phyloP scores from a whole-genome alignment of 92 coral and sea anemone genomes.

The Epizoanthus ramosus region DNA sequence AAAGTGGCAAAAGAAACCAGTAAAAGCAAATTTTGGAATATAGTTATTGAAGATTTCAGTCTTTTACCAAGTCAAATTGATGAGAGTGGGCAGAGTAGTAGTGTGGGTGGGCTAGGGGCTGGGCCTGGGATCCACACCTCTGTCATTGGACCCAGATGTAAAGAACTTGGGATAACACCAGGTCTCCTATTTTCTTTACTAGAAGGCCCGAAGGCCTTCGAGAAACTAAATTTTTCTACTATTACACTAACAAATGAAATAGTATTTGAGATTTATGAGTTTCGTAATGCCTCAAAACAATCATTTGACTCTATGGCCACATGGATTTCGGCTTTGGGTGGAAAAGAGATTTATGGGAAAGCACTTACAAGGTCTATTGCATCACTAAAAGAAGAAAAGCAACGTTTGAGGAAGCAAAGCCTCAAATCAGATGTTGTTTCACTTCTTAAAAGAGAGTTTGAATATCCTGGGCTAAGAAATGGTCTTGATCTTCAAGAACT shows the following conservation, averaged over 20 bases:
- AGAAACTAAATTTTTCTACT: background rate
- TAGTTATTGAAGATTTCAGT: background rate
- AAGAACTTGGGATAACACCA: background rate
- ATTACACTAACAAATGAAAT: background rate
- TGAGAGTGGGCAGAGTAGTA: background rate
- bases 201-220: background rate
- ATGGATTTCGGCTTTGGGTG: constrained; percentile 30
- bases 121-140: background rate
- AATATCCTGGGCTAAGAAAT: background rate
- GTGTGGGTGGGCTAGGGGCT: background rate
- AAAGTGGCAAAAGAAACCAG: background rate
- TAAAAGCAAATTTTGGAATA: background rate
- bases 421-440: background rate
- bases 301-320: constrained; percentile 8
- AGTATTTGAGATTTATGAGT: background rate
- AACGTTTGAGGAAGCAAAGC: background rate
- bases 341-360: constrained; percentile 16
- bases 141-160: background rate
- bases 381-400: background rate
- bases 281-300: background rate
- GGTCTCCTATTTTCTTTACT: no score
- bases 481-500: no score
- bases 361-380: background rate
- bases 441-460: background rate
- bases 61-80: background rate